Evolutionary conservation across 1,140 invertebrate genomes (phyloP).

Genomic region (Camponotus floridanus): DNA sequence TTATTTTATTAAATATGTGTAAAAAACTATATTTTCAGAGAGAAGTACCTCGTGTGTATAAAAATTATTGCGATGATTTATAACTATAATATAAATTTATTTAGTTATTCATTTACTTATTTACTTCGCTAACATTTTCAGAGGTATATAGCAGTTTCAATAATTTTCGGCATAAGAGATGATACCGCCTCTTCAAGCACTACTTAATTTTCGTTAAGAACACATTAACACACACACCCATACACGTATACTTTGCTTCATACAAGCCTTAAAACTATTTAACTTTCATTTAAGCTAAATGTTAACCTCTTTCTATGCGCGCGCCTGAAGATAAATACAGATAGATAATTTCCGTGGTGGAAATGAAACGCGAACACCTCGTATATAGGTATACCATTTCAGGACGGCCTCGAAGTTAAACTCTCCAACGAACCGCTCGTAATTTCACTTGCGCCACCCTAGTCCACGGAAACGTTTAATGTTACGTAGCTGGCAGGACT

Average conservation of each 20-base stretch:
- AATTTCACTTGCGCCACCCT: slow-evolving; percentile 62
- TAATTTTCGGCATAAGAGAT: not conserved
- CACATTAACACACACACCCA: not conserved
- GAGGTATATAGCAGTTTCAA: not conserved
- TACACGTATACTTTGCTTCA: not conserved
- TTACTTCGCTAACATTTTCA: not conserved
- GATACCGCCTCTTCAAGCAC: not conserved
- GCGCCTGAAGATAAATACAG: slow-evolving; percentile 35
- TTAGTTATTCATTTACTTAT: not conserved
- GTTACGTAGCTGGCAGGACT: slow-evolving; percentile 60
- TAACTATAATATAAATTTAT: not conserved
- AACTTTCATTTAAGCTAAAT: slow-evolving; percentile 35
- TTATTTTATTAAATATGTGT: no score
- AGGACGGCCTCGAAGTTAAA: slow-evolving; percentile 55
- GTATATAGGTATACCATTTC: slow-evolving; percentile 43
- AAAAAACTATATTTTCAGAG: no score
- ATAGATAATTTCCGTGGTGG: slow-evolving; percentile 39
- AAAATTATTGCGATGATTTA: not conserved
- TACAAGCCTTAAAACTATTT: slow-evolving; percentile 18
- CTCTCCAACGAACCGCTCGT: slow-evolving; percentile 49
- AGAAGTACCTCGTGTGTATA: not conserved
- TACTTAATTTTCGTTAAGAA: slow-evolving; percentile 13
- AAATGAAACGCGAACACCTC: slow-evolving; percentile 43
- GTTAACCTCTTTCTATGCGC: slow-evolving; percentile 28
- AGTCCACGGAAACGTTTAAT: slow-evolving; percentile 67